phyloP scores from a whole-genome alignment of 2,888 invertebrate species.

The Congeria kusceri region DNA sequence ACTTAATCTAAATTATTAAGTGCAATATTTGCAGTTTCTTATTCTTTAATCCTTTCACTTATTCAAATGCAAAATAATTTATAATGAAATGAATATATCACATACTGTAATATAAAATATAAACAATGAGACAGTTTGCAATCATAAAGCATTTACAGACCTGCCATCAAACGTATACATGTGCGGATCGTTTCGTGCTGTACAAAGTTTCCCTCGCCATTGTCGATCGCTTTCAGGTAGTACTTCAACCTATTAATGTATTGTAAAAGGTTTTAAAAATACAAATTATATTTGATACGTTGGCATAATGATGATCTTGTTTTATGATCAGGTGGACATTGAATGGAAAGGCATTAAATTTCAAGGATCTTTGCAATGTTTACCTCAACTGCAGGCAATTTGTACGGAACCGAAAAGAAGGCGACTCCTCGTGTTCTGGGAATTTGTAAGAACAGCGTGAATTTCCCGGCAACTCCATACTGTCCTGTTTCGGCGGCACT shows the following conservation, averaged over 20 bases:
- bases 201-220: constrained; percentile 9
- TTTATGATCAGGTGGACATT: too few species aligned
- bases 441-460: not conserved
- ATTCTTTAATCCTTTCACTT: too few species aligned
- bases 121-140: too few species aligned
- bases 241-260: not conserved
- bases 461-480: constrained; percentile 33
- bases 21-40: too few species aligned
- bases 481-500: constrained; percentile 32
- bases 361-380: not conserved
- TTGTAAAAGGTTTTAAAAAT: too few species aligned
- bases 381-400: not conserved
- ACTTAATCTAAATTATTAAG: too few species aligned
- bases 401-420: not conserved
- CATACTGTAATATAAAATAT: too few species aligned
- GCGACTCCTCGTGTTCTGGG: not conserved
- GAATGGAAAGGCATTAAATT: too few species aligned
- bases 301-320: too few species aligned
- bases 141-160: not conserved
- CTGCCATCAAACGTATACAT: constrained; percentile 14
- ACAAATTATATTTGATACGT: too few species aligned
- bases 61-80: too few species aligned
- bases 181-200: constrained; percentile 8
- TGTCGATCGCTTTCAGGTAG: not conserved
- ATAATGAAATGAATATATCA: too few species aligned